Conservation (phyloP, 2,113 vertebrate genomes). For the Nothoprocta pentlandii region DNA sequence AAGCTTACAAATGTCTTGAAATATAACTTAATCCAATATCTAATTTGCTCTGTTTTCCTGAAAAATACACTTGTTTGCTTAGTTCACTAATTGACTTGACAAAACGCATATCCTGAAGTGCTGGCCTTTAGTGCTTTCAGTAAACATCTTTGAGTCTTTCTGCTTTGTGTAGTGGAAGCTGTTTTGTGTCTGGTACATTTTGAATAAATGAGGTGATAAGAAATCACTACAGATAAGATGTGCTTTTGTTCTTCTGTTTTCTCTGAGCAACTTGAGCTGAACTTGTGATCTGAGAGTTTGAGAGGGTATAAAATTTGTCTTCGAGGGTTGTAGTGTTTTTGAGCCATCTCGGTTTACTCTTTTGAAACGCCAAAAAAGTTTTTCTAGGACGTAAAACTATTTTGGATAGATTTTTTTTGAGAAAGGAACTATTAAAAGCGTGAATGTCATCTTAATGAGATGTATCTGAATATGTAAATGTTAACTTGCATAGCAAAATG, state of each 20-base stretch:
- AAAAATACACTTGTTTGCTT: background rate
- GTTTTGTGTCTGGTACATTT: background rate
- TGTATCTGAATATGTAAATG: constrained; percentile 15
- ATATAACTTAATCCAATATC: background rate
- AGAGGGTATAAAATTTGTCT: background rate
- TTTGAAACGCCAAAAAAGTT: background rate
- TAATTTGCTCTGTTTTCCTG: background rate
- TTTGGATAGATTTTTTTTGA: background rate
- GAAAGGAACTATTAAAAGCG: background rate
- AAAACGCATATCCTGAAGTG: background rate
- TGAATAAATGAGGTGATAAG: background rate
- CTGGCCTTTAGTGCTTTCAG: background rate
- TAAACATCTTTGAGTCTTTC: background rate
- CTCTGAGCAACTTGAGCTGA: background rate
- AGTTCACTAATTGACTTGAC: background rate
- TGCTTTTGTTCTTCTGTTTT: constrained; percentile 14
- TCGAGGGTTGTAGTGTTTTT: background rate
- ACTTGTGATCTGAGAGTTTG: background rate
- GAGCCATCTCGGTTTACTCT: background rate
- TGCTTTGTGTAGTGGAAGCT: background rate
- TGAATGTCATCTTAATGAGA: constrained; percentile 41
- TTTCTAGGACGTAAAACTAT: background rate
- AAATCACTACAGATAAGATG: background rate
- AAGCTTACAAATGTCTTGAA: background rate
- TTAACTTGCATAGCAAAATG: background rate